Percentiles rank a stretch among this genome's conserved stretches.
Evolutionary conservation across 1,140 invertebrate genomes (phyloP).

Genomic region (Venturia canescens): DNA sequence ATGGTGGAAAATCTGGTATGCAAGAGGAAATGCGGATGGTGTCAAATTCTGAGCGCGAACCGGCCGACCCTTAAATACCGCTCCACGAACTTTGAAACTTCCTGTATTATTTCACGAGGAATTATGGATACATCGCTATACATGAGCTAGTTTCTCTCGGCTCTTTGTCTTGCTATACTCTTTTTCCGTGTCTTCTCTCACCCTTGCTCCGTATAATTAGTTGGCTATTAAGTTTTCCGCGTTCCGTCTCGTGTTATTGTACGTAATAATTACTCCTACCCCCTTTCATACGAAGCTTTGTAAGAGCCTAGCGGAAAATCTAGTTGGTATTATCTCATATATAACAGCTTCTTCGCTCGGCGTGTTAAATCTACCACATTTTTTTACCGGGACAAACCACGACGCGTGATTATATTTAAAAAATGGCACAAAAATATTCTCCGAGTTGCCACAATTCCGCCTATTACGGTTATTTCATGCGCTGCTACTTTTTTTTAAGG

Average conservation of each 20-base stretch:
- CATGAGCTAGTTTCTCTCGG: background rate
- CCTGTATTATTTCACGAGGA: too few relatives aligned
- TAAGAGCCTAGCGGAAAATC: conserved; percentile 10
- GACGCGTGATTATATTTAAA: background rate
- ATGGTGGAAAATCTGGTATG: too few relatives aligned
- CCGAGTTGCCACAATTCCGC: background rate
- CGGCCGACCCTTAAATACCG: too few relatives aligned
- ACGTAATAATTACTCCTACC: conserved; percentile 22
- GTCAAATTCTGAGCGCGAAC: too few relatives aligned
- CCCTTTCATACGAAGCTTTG: conserved; percentile 20
- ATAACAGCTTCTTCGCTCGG: background rate
- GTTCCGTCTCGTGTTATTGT: conserved; percentile 20
- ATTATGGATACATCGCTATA: background rate
- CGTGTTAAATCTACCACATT: background rate
- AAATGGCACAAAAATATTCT: background rate
- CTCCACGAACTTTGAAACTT: too few relatives aligned
- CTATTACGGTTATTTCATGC: background rate
- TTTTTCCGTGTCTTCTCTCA: background rate
- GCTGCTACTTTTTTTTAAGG: background rate
- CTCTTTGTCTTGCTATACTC: background rate
- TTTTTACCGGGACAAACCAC: background rate
- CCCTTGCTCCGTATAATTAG: conserved; percentile 15
- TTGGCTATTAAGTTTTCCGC: conserved; percentile 29
- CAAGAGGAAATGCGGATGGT: too few relatives aligned
- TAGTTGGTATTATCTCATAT: conserved; percentile 25